A percentile compares a stretch with the other conserved stretches of the same genome.
Conservation (phyloP, 2,797 vertebrate genomes). For the Adrianichthys oophorus region DNA sequence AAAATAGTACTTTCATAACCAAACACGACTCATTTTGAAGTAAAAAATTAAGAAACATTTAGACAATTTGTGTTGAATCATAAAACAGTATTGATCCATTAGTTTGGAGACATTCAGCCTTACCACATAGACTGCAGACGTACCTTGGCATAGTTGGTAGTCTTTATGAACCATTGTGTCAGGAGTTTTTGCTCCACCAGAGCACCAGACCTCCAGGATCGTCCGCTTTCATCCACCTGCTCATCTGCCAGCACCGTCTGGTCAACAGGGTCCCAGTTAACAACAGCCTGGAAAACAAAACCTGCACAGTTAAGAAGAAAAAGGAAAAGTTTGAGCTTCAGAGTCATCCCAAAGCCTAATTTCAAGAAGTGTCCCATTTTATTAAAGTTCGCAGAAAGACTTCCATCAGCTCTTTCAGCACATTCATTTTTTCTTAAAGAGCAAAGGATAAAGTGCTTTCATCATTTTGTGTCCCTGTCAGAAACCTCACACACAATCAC, state of each 20-base stretch:
- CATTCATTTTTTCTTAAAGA: conserved; percentile 20
- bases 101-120: too few relatives aligned
- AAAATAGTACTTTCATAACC: too few relatives aligned
- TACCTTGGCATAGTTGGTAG: conserved; percentile 93
- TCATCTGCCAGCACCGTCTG: conserved; percentile 96
- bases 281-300: conserved; percentile 82
- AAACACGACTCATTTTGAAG: too few relatives aligned
- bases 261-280: conserved; percentile 98
- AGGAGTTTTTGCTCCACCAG: conserved; percentile 93
- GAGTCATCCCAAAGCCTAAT: conserved; percentile 27
- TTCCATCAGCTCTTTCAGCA: conserved; percentile 22
- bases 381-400: conserved; percentile 39
- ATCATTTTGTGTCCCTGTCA: conserved; percentile 25
- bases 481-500: conserved; percentile 8
- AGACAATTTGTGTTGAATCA: too few relatives aligned
- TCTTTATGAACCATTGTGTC: conserved; percentile 97
- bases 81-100: too few relatives aligned
- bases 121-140: background rate
- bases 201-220: conserved; percentile 96
- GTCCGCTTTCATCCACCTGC: conserved; percentile 92
- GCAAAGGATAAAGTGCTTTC: conserved; percentile 23
- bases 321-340: conserved; percentile 34
- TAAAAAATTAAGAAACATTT: too few relatives aligned
- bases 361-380: conserved; percentile 43
- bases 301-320: conserved; percentile 33